Base-by-base conservation (phyloP, 2,797 vertebrate genomes). In the Setipinna tenuifilis region DNA sequence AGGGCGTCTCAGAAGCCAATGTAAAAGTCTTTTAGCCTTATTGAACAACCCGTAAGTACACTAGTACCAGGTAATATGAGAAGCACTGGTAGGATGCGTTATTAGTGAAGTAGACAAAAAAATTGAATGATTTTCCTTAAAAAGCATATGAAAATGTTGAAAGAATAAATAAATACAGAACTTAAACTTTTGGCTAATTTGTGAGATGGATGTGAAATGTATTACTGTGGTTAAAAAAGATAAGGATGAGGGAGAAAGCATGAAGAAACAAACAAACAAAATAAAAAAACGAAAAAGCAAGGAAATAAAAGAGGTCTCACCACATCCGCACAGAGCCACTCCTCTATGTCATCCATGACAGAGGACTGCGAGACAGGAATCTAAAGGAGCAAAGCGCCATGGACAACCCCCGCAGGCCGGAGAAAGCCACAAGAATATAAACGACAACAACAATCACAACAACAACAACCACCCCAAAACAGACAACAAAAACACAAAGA, bases 311-410 rank as follows among this genome's bases (percentile, higher is more conserved):
- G 92, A 93, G 95, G 91, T 98, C 98, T 99, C 98, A 99, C 98
- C 98, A 99, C 96, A 91, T 99, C 98, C 88, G 97, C 96, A 97
- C 97, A 96, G 96, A 99, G 98, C 98, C 98, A 99, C 94, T 98
- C 97, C 97, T 99, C 98, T 96, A 99, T 98, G 97, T 99, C 98
- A 97, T 99, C 98, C 98, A 99, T 99, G 96, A 99, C 97, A 96
- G 98, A 99, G 96, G 98, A 97, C 97, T 98, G 98, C 93, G 95
- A 96, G 93, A 99, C 98, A 54, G 98, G 98, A 94, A 99, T 98
- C 98, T 99, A 98, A 48, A 92, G 95, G 94, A 96, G 95, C 94
- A 95, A 93, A 91, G 95, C 94, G 95, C 94, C 91, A 95, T 90
- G 93, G 93, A 93, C 83, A 92, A 93, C 91, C 94, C 91, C 94